Evolutionary conservation across 2,888 invertebrate species (phyloP), one percentile per base, ranked within the genome.

Genomic region (Drosophila demipolita): DNA sequence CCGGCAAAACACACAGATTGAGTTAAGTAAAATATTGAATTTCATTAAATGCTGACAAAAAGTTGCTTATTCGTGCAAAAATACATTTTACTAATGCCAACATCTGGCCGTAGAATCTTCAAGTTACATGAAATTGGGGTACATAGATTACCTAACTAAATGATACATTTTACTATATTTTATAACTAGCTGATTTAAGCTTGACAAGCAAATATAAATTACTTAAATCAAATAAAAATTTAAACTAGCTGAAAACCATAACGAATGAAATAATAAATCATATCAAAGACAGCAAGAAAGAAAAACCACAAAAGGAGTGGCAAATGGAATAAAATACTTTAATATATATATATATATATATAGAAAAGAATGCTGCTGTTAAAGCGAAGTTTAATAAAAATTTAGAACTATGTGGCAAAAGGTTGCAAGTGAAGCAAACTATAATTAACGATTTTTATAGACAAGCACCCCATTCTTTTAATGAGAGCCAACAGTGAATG

Each of bases 11-110:
- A 45, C 4, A 71, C 62, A 65, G 35, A 69, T 35, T 42, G 73
- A 73, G 66, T 65, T 53, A 49, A 35, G 50, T 57, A 66, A 66
- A 48, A 73, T 77, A 78, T 83, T 73, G 29, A 58, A 65, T 83
- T 88, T 88, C 75, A 68, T 67, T 3, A 59, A 78, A 71, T 32
- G 54, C 38, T 64, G 58, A 50, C 65, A 53, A 67, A 60, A 68
- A 53, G 11, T 55, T 65, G 66, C 74, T 64, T 61, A 48, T 52
- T 48, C 73, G 68, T 73, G 83, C 72, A 65, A 81, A 70, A 49
- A 17, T 15, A 45, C 8, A 11, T 17, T 26, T 17, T 49, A 0
- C 38, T n/a, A 66, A 64, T 49, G 58, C 42, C 50, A 59, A 61
- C 26, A 29, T 45, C 38, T 26, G 29, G 3, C 11, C 50, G n/a